Percentiles rank a stretch among this genome's conserved stretches.
Evolutionary conservation across 1,140 invertebrate genomes (phyloP).

Genomic region (Halictus rubicundus): DNA sequence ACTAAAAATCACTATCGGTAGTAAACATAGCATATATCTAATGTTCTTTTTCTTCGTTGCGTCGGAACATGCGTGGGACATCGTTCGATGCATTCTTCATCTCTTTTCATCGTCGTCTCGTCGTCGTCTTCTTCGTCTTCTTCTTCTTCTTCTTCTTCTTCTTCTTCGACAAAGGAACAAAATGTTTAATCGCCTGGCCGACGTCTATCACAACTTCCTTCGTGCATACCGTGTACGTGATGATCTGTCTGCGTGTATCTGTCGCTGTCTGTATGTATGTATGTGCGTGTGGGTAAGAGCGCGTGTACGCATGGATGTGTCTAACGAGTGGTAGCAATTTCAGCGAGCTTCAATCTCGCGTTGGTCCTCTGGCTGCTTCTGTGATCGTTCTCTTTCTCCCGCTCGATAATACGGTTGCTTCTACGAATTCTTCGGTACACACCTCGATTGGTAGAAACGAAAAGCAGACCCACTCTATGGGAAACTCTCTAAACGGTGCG

Average conservation of each 20-base stretch:
- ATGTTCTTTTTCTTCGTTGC: slow-evolving; percentile 40
- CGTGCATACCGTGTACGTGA: slow-evolving; percentile 31
- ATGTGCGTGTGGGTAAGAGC: not conserved
- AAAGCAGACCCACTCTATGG: slow-evolving; percentile 12
- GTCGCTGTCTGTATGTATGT: not conserved
- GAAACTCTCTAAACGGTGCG: slow-evolving; percentile 17
- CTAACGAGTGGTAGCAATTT: slow-evolving; percentile 22
- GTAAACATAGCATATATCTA: slow-evolving; percentile 72
- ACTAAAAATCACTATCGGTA: slow-evolving; percentile 74
- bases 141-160: slow-evolving; percentile 24
- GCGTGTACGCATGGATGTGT: not conserved
- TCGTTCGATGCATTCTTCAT: slow-evolving; percentile 64
- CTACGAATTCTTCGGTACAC: not conserved
- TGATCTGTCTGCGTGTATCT: slow-evolving; percentile 14
- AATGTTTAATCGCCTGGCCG: slow-evolving; percentile 71
- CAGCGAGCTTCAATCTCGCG: slow-evolving; percentile 57
- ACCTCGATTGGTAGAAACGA: slow-evolving; percentile 7
- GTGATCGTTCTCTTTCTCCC: not conserved
- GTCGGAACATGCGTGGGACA: slow-evolving; percentile 51
- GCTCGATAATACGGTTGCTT: not conserved
- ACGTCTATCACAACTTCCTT: slow-evolving; percentile 76
- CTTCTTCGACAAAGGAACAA: slow-evolving; percentile 70
- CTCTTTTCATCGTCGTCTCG: not conserved
- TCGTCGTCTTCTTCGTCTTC: no score
- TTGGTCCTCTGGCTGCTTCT: slow-evolving; percentile 68